Evolutionary conservation across 2,113 vertebrate species (phyloP), one percentile per base, ranked within the genome.

Genomic region (Zeus faber): DNA sequence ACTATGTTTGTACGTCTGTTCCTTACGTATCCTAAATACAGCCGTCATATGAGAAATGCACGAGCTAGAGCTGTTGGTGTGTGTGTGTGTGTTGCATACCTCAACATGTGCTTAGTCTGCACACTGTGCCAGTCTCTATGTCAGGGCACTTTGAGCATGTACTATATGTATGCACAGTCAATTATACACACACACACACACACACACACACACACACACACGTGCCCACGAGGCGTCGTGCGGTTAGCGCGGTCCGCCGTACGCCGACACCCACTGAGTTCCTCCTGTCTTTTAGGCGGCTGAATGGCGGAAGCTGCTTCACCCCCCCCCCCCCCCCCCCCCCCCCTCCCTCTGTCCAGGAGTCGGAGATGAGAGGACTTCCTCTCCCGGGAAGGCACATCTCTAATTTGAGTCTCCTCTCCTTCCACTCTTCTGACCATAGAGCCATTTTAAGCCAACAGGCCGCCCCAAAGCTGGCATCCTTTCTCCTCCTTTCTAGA

Each of bases 321-420:
- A 37, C 33, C 33, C n/a, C 33, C 33, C 33, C 33, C 73, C 74
- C 72, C 80, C 63, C 54, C 43, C 54, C 13, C 31, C 60, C 62
- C 54, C 61, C 56, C 83, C 86, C 70, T 88, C 77, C 84, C 82
- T 74, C 70, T 84, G 74, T 76, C 77, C 71, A 67, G 63, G 72
- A 79, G 67, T 67, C 58, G 77, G 63, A 76, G 80, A 84, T 82
- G 75, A 85, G 82, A 87, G 77, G 80, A 86, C 82, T 89, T 89
- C 87, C 87, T 88, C 81, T 81, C 77, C 65, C 68, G 74, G 57
- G 55, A 83, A 67, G 77, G 86, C 83, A 84, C 81, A 72, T 89
- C 89, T 90, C 86, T 90, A 89, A 90, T 90, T 89, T 89, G 76
- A 78, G 68, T 70, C 75, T 86, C 68, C 64, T 83, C 74, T 86